Base-by-base conservation (phyloP, 2,797 vertebrate genomes). In the Enoplosus armatus region DNA sequence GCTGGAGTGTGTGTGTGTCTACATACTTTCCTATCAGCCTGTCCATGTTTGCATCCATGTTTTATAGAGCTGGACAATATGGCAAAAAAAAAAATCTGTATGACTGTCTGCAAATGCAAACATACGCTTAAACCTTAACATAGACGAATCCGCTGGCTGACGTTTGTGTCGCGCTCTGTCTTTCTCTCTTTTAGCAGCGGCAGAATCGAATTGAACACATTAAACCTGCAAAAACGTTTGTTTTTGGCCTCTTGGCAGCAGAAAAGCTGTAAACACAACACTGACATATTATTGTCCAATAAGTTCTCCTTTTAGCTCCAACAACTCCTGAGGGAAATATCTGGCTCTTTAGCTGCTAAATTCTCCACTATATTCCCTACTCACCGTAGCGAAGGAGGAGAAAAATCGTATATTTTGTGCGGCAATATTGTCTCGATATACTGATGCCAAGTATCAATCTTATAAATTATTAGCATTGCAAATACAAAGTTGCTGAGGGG, bases 1-100 rank as follows among this genome's bases (percentile, higher is more conserved):
- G 7, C 41, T 60, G 18, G n/a, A 53, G 35, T 18, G 29, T 71
- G 54, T 47, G 61, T 58, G 26, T 54, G 27, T 14, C 71, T 43
- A 41, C 41, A 56, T 64, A 24, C 11, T 26, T 60, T 56, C 31
- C 16, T 29, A 9, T n/a, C 45, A 12, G 31, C 4, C 12, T 22
- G 29, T 12, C 3, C 2, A 33, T 26, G 39, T 56, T 75, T 0
- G 8, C 14, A 75, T 59, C 22, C 5, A n/a, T n/a, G 5, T 68
- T 50, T 12, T 35, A 33, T 1, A 33, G 0, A 11, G n/a, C 11
- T 47, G 4, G 7, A 5, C 6, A 7, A 33, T 33, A 33, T 33
- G 31, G 5, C 31, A 43, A 43, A 43, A 29, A 15, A 67, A 5
- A 45, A 8, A 10, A 7, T 24, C 37, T 50, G 12, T 24, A 35